Evolutionary conservation across 2,797 vertebrate genomes (phyloP).

Genomic region (Ataeniobius toweri): DNA sequence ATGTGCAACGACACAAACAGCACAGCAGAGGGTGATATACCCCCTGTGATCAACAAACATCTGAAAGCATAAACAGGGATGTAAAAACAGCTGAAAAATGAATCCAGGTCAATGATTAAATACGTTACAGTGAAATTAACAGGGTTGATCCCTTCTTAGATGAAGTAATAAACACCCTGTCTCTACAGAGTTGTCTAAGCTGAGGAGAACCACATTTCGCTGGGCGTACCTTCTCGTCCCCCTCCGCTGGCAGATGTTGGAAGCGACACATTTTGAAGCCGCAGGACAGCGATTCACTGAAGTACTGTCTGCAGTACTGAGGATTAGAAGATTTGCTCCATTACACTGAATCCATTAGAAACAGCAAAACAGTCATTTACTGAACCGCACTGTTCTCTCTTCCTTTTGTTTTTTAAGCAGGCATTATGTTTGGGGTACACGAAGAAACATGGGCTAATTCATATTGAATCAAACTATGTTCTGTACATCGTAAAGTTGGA

Average conservation of each 20-base stretch:
- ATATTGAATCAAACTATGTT: neutral
- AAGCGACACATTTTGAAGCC: slow-evolving; percentile 80
- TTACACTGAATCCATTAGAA: neutral
- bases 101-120: neutral
- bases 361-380: neutral
- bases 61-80: slow-evolving; percentile 1
- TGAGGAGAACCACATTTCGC: neutral
- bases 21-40: slow-evolving; percentile 49
- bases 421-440: neutral
- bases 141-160: neutral
- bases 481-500: neutral
- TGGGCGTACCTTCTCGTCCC: slow-evolving; percentile 88
- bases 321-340: slow-evolving; percentile 19
- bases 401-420: neutral
- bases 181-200: neutral
- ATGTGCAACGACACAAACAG: slow-evolving; percentile 1
- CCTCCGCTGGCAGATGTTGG: slow-evolving; percentile 82
- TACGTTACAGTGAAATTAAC: neutral
- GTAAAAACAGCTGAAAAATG: neutral
- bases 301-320: slow-evolving; percentile 89
- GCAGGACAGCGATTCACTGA: slow-evolving; percentile 84
- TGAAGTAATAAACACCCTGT: neutral
- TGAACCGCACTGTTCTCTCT: neutral
- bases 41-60: slow-evolving; percentile 2
- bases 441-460: neutral